These are phyloP conservation scores for Platycercus adscitus DNA, from an alignment of 2,113 vertebrate genomes.

Conservation along the genomic window DNA sequence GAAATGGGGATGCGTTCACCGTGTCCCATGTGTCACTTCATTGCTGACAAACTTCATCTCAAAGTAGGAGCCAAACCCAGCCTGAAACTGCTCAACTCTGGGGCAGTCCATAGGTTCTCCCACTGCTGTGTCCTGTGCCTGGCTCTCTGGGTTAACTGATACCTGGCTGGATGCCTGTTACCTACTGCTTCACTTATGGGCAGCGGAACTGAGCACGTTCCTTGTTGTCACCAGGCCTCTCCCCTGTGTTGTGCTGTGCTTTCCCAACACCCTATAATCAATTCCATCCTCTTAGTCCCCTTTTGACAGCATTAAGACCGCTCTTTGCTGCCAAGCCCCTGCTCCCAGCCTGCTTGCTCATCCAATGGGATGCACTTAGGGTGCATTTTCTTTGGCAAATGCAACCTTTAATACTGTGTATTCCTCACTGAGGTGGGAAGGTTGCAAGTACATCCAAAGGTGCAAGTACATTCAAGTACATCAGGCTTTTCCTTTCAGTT, in stretches of 20 bases:
- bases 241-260: not conserved
- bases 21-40: fast-evolving
- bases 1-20: not conserved
- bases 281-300: not conserved
- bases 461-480: not conserved
- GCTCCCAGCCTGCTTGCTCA: not conserved
- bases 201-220: not conserved
- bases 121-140: not conserved
- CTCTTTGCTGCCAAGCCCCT: too few species aligned
- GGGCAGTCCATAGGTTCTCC: not conserved
- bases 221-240: not conserved
- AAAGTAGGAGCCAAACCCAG: not conserved
- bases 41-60: not conserved
- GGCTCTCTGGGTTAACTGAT: not conserved
- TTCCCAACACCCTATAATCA: fast-evolving
- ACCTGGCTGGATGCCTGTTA: too few species aligned
- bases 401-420: fast-evolving
- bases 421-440: not conserved
- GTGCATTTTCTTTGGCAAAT: not conserved
- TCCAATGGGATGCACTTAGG: not conserved
- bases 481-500: not conserved
- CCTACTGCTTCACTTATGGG: fast-evolving
- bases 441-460: not conserved
- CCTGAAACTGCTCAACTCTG: not conserved
- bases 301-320: not conserved